Evolutionary conservation across 2,797 vertebrate genomes (phyloP).

Genomic region (Falco concolor): DNA sequence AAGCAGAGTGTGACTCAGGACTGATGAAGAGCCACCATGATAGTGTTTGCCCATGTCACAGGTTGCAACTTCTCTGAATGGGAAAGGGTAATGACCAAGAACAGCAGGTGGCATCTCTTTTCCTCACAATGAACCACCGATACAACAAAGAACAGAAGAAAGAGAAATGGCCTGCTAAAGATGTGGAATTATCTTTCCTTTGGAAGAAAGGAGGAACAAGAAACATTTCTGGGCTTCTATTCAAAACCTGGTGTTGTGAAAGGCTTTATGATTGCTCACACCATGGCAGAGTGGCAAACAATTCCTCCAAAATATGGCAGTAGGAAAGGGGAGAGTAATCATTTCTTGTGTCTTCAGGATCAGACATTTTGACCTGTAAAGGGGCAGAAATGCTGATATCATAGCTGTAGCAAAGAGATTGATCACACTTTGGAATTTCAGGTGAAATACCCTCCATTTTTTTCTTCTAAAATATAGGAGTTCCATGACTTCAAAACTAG

Average conservation of each 20-base stretch:
- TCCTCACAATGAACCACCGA: not conserved
- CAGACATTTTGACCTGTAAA: not conserved
- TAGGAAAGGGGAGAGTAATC: not conserved
- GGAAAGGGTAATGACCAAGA: not conserved
- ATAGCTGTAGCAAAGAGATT: not conserved
- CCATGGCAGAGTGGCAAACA: not conserved
- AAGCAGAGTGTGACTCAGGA: not conserved
- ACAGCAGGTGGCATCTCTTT: not conserved
- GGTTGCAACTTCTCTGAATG: not conserved
- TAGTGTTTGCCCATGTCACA: not conserved
- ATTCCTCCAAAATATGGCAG: not conserved
- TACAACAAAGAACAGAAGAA: not conserved
- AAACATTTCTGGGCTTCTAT: not conserved
- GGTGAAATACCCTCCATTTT: not conserved
- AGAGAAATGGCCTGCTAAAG: not conserved
- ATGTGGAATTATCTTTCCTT: not conserved
- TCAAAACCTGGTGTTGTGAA: not conserved
- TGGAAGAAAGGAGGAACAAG: not conserved
- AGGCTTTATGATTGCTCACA: not conserved
- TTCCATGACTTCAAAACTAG: not conserved
- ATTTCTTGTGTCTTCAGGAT: not conserved
- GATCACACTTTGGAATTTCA: not conserved
- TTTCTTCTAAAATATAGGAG: not conserved
- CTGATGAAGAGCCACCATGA: not conserved
- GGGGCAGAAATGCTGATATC: not conserved